Base-by-base conservation (phyloP, 2,888 invertebrate genomes). In the Heterodera filipjevi region DNA sequence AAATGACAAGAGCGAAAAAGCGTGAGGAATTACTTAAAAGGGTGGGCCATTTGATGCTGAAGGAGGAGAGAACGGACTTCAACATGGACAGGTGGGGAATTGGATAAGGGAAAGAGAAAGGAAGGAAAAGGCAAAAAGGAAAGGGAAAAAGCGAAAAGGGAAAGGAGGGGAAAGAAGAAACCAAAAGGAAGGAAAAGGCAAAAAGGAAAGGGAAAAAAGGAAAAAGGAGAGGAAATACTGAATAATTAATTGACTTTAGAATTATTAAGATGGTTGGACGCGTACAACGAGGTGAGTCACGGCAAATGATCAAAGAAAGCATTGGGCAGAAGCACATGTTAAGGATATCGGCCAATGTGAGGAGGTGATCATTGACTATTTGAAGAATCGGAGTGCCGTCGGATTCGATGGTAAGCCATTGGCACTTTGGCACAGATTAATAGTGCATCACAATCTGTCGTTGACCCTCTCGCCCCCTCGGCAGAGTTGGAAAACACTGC, bases 361-460 rank as follows among this genome's bases (percentile, higher is more conserved):
- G 6, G 80, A 79, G 10, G 84, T 82, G 46, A 84, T 85, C 73
- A 49, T 70, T n/a, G 82, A 83, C 33, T 84, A 85, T 71, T 33
- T 84, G 49, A 71, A 71, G 32, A 84, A 81, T 72, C 76, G 84
- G 14, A 84, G 78, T 44, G 83, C 77, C 5, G 74, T 85, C 44
- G 84, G 84, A 10, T 80, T 77, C 35, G 82, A 84, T 66, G 46
- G 75, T 49, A 72, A n/a, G 49, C 59, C 44, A 32, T 33, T 22
- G n/a, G n/a, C n/a, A n/a, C n/a, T n/a, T n/a, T n/a, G 2, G 59
- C 33, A 72, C 39, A 44, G 22, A 39, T 72, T 16, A 16, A n/a
- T n/a, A n/a, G n/a, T n/a, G n/a, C n/a, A n/a, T n/a, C n/a, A n/a
- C n/a, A n/a, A n/a, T n/a, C n/a, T n/a, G n/a, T n/a, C n/a, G n/a